Evolutionary conservation across 1,140 invertebrate genomes (phyloP).

Genomic region (Lepidurus packardi): DNA sequence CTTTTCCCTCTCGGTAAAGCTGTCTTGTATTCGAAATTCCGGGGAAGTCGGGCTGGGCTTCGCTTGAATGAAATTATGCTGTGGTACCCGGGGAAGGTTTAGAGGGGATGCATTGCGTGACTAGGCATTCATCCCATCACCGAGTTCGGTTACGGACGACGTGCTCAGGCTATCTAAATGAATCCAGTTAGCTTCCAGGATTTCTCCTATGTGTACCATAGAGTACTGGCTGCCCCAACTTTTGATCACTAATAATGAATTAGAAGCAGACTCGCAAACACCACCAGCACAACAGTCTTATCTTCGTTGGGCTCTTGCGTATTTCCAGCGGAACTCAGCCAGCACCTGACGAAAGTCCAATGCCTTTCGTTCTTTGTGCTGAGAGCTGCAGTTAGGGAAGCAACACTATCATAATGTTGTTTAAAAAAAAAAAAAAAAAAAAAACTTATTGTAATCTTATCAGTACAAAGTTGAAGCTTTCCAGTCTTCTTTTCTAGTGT

Average conservation of each 20-base stretch:
- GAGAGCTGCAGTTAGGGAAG: no score
- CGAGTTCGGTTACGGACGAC: conserved; percentile 9
- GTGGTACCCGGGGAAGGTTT: background rate
- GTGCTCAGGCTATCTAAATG: conserved; percentile 1
- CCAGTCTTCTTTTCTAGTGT: no score
- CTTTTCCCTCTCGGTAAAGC: no score
- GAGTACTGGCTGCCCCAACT: background rate
- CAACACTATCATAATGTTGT: no score
- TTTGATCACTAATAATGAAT: background rate
- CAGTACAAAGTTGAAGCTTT: no score
- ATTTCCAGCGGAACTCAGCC: no score
- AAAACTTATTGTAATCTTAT: no score
- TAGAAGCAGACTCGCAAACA: background rate
- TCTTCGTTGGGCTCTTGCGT: no score
- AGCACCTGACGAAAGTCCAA: no score
- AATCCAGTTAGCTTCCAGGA: background rate
- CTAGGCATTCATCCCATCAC: background rate
- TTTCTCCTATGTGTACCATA: background rate
- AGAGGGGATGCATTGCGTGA: background rate
- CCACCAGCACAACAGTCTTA: background rate
- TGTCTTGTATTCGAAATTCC: background rate
- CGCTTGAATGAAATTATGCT: background rate
- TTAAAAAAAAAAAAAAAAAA: no score
- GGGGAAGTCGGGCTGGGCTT: background rate
- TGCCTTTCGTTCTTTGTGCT: no score